Percentiles rank a stretch among this genome's conserved stretches.
Conservation (phyloP, 2,888 invertebrate genomes). For the Stenotaenia linearis region DNA sequence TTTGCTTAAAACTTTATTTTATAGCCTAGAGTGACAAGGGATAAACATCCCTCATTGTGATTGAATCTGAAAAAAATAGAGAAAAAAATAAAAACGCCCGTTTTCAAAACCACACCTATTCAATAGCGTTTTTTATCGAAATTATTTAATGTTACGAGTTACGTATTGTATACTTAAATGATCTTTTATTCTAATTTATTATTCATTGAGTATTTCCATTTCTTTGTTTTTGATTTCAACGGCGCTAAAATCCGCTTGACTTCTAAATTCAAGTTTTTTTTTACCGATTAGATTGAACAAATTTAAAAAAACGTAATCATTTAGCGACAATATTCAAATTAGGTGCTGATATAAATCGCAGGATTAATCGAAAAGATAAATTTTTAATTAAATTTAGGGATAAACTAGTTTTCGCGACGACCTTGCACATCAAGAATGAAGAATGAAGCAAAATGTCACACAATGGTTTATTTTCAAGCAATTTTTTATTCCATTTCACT, state of each 20-base stretch:
- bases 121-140: too few relatives aligned
- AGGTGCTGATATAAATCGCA: not conserved
- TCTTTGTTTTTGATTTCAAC: too few relatives aligned
- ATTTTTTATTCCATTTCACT: not conserved
- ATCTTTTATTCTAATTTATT: too few relatives aligned
- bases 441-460: not conserved
- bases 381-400: not conserved
- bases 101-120: not conserved
- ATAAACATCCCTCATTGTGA: not conserved
- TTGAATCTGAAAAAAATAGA: not conserved
- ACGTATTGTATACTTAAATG: too few relatives aligned
- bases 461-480: not conserved
- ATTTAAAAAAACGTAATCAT: too few relatives aligned
- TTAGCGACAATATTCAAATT: too few relatives aligned
- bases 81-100: not conserved
- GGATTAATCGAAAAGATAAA: not conserved
- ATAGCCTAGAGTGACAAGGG: not conserved
- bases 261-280: too few relatives aligned
- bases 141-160: too few relatives aligned
- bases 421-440: not conserved
- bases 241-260: too few relatives aligned
- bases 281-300: too few relatives aligned
- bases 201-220: too few relatives aligned
- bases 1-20: not conserved
- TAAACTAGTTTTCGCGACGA: not conserved